phyloP scores from a whole-genome alignment of 2,888 invertebrate genomes.

The Diaperis boleti region DNA sequence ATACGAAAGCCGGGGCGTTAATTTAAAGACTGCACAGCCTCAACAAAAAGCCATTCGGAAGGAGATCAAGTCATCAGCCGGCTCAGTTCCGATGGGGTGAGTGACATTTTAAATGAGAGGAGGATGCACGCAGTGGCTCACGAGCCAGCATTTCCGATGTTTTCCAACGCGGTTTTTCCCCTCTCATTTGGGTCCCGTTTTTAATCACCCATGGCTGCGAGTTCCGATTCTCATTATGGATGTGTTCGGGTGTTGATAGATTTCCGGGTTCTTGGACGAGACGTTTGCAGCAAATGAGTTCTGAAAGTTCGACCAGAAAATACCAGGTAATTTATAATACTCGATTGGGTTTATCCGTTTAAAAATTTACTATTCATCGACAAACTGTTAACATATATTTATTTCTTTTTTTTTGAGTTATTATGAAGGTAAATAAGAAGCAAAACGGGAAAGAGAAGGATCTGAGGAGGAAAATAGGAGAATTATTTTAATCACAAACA shows the following conservation, averaged over 20 bases:
- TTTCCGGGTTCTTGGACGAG: not conserved
- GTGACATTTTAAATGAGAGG: constrained; percentile 10
- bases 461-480: too few relatives aligned
- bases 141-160: constrained; percentile 38
- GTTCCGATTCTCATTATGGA: constrained; percentile 47
- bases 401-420: too few relatives aligned
- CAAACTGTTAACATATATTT: too few relatives aligned
- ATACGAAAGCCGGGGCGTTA: constrained; percentile 19
- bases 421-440: too few relatives aligned
- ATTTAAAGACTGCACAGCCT: constrained; percentile 25
- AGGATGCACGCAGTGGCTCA: constrained; percentile 35
- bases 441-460: too few relatives aligned
- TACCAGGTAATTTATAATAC: too few relatives aligned
- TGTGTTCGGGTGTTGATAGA: constrained; percentile 19
- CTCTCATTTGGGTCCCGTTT: constrained; percentile 31
- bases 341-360: too few relatives aligned
- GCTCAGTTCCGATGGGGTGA: constrained; percentile 7
- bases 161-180: constrained; percentile 32
- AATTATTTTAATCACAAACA: too few relatives aligned
- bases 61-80: constrained; percentile 21
- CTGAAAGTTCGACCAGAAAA: too few relatives aligned
- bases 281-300: too few relatives aligned
- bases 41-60: constrained; percentile 29
- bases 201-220: constrained; percentile 41
- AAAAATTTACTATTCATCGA: too few relatives aligned